Conservation (phyloP, 2,797 vertebrate species). For the Schizopygopsis pylzovi region DNA sequence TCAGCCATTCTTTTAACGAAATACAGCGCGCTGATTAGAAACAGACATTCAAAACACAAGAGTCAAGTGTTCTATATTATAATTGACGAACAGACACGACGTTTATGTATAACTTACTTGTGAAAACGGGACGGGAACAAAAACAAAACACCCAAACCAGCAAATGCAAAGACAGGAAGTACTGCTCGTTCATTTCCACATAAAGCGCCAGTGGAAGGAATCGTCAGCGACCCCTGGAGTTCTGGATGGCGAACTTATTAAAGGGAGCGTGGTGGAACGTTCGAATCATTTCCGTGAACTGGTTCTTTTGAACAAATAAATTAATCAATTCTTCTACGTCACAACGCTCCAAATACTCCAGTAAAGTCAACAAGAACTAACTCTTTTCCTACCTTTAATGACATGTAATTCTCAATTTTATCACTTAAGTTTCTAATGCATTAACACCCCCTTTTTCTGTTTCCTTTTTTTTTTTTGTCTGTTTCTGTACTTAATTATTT, state of each 20-base stretch:
- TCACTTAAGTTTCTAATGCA: too few species aligned
- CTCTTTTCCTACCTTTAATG: too few species aligned
- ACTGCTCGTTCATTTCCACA: neutral
- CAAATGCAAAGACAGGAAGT: neutral
- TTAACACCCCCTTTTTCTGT: too few species aligned
- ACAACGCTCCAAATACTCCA: neutral
- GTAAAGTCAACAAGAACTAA: neutral
- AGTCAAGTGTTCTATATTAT: too few species aligned
- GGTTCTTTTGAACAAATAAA: conserved; percentile 14
- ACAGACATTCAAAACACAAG: neutral
- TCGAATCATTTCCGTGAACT: neutral
- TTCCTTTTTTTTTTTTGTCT: too few species aligned
- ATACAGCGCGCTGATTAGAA: neutral
- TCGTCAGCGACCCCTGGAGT: conserved; percentile 4
- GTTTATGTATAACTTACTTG: conserved; percentile 15
- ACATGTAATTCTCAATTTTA: too few species aligned
- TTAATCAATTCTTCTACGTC: neutral
- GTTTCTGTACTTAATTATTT: too few species aligned
- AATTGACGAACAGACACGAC: neutral
- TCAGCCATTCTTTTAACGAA: conserved; percentile 74
- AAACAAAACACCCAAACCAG: neutral
- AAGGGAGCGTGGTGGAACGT: neutral
- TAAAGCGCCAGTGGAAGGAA: neutral
- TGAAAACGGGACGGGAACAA: neutral
- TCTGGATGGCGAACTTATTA: neutral